Conservation (phyloP, 2,797 vertebrate species). For the Megaceryle alcyon region DNA sequence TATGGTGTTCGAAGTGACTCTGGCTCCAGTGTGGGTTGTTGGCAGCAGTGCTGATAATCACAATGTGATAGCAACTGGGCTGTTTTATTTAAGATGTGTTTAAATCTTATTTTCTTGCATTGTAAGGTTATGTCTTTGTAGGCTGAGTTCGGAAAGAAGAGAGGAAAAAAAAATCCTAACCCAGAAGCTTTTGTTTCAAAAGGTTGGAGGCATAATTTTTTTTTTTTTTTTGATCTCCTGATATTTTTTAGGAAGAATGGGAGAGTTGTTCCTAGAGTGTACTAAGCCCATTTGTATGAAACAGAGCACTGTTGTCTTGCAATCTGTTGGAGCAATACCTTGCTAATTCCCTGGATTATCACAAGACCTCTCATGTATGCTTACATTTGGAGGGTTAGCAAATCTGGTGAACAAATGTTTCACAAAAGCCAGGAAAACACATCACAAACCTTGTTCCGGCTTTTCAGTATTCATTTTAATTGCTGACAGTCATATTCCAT, state of each 20-base stretch:
- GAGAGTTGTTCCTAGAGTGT: neutral
- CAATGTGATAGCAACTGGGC: conserved; percentile 18
- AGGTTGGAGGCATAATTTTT: conserved; percentile 17
- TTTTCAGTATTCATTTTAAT: conserved; percentile 6
- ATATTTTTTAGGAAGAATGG: neutral
- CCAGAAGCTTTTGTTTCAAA: conserved; percentile 12
- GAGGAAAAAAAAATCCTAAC: neutral
- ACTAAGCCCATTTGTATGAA: neutral
- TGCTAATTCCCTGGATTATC: conserved; percentile 44
- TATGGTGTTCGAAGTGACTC: conserved; percentile 49
- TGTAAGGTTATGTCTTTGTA: conserved; percentile 39
- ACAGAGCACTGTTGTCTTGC: neutral
- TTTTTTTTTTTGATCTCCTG: conserved; percentile 7
- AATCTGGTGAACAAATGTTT: conserved; percentile 62
- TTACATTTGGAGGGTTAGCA: neutral
- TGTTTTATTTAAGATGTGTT: conserved; percentile 60
- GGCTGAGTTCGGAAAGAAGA: conserved; percentile 29
- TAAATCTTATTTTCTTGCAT: conserved; percentile 50
- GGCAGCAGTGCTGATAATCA: conserved; percentile 57
- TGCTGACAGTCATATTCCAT: conserved; percentile 22
- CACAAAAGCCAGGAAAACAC: conserved; percentile 46
- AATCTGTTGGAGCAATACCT: neutral
- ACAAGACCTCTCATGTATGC: neutral
- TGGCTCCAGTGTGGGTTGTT: conserved; percentile 25
- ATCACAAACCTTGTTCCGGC: neutral